phyloP scores from a whole-genome alignment of 2,797 vertebrate genomes.

The Gadopsis bispinosus region DNA sequence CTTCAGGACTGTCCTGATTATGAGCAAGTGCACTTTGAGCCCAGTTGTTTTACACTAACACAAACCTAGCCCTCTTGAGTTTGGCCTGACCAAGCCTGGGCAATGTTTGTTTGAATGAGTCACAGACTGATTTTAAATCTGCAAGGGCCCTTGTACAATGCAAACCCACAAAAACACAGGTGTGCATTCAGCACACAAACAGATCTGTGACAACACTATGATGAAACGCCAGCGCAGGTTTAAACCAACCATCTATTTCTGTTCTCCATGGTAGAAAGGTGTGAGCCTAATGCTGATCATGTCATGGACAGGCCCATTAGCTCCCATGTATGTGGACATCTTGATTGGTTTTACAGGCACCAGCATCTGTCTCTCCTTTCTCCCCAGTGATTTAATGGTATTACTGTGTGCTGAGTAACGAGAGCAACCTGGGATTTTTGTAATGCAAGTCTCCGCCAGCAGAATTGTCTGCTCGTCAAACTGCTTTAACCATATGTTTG shows the following conservation, averaged over 20 bases:
- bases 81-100: constrained; percentile 27
- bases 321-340: constrained; percentile 29
- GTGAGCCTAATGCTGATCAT: constrained; percentile 35
- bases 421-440: constrained; percentile 52
- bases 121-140: constrained; percentile 56
- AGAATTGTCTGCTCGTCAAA: constrained; percentile 47
- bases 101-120: constrained; percentile 76
- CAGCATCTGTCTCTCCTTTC: constrained; percentile 41
- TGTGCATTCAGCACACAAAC: constrained; percentile 51
- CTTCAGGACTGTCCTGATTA: constrained; percentile 33
- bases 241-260: constrained; percentile 27
- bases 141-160: constrained; percentile 34
- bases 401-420: constrained; percentile 45
- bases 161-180: constrained; percentile 68
- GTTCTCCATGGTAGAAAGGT: constrained; percentile 9
- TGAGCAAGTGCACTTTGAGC: constrained; percentile 44
- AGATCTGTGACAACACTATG: constrained; percentile 25
- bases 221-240: constrained; percentile 47
- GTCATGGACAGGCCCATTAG: constrained; percentile 51
- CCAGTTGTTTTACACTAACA: constrained; percentile 24
- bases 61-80: constrained; percentile 20
- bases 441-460: constrained; percentile 31
- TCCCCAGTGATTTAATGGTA: constrained; percentile 43
- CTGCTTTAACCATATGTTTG: constrained; percentile 25
- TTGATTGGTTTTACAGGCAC: constrained; percentile 49